phyloP scores from a whole-genome alignment of 2,797 vertebrate genomes.

The Cyclopterus lumpus region DNA sequence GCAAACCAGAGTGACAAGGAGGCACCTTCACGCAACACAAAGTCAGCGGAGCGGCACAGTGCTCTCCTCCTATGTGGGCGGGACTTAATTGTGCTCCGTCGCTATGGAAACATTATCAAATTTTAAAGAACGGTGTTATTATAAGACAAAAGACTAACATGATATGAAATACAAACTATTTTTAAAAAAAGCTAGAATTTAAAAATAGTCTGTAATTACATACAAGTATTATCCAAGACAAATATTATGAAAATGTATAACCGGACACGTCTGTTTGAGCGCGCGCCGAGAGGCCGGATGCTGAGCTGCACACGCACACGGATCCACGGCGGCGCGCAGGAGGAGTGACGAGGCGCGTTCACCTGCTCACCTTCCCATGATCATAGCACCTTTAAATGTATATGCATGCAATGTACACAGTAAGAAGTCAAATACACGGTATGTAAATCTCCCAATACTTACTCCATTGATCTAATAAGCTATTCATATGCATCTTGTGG shows the following conservation, averaged over 20 bases:
- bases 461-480: slow-evolving; percentile 84
- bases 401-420: background rate
- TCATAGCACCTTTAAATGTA: no score
- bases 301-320: no score
- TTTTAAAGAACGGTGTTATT: background rate
- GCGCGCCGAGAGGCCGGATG: slow-evolving; percentile 34
- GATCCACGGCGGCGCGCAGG: background rate
- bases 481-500: slow-evolving; percentile 86
- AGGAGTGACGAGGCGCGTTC: no score
- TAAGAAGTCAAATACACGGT: background rate
- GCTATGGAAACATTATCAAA: background rate
- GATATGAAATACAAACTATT: no score
- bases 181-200: no score
- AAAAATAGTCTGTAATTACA: no score
- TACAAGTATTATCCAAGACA: no score
- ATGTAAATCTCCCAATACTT: slow-evolving; percentile 70
- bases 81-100: background rate
- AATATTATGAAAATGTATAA: no score
- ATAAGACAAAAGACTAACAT: no score
- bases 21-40: background rate
- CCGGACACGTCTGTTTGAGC: no score
- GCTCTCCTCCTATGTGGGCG: background rate
- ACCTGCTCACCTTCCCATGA: no score
- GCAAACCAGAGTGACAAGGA: background rate
- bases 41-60: background rate